phyloP scores from a whole-genome alignment of 2,888 invertebrate species.

The Horisme vitalbata region DNA sequence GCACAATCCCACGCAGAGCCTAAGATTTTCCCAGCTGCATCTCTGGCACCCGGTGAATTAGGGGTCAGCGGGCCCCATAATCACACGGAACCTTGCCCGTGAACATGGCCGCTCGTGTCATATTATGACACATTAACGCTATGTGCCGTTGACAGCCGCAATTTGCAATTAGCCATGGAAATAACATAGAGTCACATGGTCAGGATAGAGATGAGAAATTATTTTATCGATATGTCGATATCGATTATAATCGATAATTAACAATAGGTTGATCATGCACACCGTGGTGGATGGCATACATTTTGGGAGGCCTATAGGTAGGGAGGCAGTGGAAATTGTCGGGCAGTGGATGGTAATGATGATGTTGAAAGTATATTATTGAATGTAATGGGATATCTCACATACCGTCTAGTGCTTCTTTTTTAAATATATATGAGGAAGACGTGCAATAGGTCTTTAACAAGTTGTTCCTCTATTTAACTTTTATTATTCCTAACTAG shows the following conservation, averaged over 20 bases:
- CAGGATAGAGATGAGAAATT: slow-evolving; percentile 42
- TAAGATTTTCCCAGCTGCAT: slow-evolving; percentile 23
- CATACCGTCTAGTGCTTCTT: too few species aligned
- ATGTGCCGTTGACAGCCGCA: slow-evolving; percentile 71
- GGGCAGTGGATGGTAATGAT: too few species aligned
- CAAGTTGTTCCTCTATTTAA: too few species aligned
- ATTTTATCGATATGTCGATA: slow-evolving; percentile 14
- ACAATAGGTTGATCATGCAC: too few species aligned
- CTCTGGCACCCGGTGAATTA: slow-evolving; percentile 31
- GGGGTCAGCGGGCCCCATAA: slow-evolving; percentile 46
- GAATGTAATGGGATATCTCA: too few species aligned
- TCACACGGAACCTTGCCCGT: slow-evolving; percentile 46
- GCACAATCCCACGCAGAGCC: background rate
- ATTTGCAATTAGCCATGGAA: slow-evolving; percentile 81
- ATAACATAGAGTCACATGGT: slow-evolving; percentile 56
- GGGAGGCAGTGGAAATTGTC: too few species aligned
- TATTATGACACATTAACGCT: slow-evolving; percentile 78
- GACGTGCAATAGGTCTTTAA: too few species aligned
- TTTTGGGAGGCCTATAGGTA: too few species aligned
- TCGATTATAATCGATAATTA: background rate
- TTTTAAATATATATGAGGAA: too few species aligned
- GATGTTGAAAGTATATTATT: too few species aligned
- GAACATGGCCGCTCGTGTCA: slow-evolving; percentile 40
- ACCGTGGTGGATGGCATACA: too few species aligned
- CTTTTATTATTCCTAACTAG: too few species aligned